A percentile compares a stretch with the other conserved stretches of the same genome.
Conservation (phyloP, 2,888 invertebrate genomes). For the Rhamphomyia laevipes region DNA sequence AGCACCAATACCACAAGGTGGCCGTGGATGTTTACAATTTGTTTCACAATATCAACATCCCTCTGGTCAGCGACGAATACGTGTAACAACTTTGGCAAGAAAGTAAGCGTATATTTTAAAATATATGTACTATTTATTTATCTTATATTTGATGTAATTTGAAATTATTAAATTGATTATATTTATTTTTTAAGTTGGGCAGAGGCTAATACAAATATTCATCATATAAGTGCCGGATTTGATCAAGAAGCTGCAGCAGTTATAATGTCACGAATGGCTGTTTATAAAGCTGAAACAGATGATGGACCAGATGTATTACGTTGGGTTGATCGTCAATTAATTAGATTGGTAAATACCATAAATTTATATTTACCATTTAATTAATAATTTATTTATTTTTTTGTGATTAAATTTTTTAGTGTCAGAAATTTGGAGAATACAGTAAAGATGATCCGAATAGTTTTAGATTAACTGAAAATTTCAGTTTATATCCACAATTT, state of each 20-base stretch:
- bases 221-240: constrained; percentile 88
- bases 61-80: constrained; percentile 84
- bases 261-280: constrained; percentile 91
- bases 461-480: constrained; percentile 91
- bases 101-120: constrained; percentile 49
- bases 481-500: constrained; percentile 97
- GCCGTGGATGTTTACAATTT: constrained; percentile 93
- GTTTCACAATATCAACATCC: constrained; percentile 98
- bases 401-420: constrained; percentile 51
- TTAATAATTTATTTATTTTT: constrained; percentile 1
- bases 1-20: constrained; percentile 89
- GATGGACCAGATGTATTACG: constrained; percentile 95
- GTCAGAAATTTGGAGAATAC: constrained; percentile 99
- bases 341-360: constrained; percentile 60
- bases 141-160: neutral
- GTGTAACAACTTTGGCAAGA: constrained; percentile 95
- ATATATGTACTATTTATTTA: neutral
- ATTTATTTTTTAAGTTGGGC: constrained; percentile 62
- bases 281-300: constrained; percentile 87
- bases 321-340: constrained; percentile 97
- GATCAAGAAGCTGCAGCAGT: constrained; percentile 98
- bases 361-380: neutral
- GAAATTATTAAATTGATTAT: neutral
- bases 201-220: constrained; percentile 78
- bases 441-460: constrained; percentile 95